These are phyloP conservation scores for Cerastis rubricosa DNA, from an alignment of 2,888 invertebrate species.

Conservation along the genomic window DNA sequence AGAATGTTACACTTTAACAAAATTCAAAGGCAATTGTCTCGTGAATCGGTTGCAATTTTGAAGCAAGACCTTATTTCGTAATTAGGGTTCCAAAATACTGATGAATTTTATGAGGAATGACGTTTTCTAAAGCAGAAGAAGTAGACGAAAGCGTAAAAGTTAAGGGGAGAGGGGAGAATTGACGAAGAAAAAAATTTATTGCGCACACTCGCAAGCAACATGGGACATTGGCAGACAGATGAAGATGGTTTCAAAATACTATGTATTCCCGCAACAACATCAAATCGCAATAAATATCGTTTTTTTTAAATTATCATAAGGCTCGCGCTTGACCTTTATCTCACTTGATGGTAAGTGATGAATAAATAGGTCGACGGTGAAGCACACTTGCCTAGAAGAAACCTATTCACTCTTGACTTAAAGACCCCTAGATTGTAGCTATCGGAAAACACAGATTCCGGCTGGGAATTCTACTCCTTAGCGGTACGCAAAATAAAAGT, in stretches of 20 bases:
- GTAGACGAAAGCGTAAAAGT: not conserved
- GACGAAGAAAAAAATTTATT: not conserved
- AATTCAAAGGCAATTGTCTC: not conserved
- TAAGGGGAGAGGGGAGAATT: not conserved
- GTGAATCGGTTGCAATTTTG: not conserved
- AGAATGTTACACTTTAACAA: not conserved
- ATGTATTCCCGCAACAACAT: not conserved
- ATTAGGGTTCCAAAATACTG: not conserved
- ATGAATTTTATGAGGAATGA: not conserved
- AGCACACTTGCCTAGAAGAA: too few relatives aligned
- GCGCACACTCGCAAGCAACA: not conserved
- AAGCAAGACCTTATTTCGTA: not conserved
- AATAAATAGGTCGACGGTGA: too few relatives aligned
- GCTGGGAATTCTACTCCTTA: too few relatives aligned
- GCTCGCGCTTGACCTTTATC: too few relatives aligned
- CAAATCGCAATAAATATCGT: not conserved
- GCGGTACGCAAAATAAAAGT: too few relatives aligned
- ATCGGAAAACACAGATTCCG: too few relatives aligned
- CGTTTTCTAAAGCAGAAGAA: not conserved
- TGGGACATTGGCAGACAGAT: not conserved
- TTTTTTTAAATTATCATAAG: too few relatives aligned
- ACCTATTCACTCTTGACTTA: too few relatives aligned
- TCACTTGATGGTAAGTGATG: too few relatives aligned
- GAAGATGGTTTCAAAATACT: not conserved
- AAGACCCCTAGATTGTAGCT: too few relatives aligned